A percentile compares a stretch with the other conserved stretches of the same genome.
phyloP scores from a whole-genome alignment of 35 echinoderm and acorn worm genomes.

The Heliocidaris tuberculata region DNA sequence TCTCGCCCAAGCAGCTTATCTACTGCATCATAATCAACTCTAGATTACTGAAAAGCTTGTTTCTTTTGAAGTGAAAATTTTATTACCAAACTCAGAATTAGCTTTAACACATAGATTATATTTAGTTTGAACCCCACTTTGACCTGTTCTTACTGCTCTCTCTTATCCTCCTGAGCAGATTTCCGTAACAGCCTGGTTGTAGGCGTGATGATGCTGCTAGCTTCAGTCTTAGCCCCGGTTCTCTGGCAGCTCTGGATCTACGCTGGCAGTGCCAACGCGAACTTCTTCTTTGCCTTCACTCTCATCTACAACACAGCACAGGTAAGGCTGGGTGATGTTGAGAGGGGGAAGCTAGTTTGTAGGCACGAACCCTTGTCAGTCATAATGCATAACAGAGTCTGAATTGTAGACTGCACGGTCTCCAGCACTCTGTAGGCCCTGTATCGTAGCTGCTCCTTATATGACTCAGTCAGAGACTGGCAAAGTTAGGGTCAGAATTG shows the following conservation, averaged over 20 bases:
- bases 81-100: too few species aligned
- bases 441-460: background rate
- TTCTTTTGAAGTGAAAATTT: too few species aligned
- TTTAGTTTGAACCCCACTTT: too few species aligned
- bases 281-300: slow-evolving; percentile 98
- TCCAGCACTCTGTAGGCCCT: background rate
- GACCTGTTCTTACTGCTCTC: background rate
- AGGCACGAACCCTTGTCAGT: too few species aligned
- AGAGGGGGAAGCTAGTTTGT: background rate
- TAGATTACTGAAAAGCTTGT: too few species aligned
- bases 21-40: too few species aligned
- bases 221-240: slow-evolving; percentile 82
- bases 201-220: slow-evolving; percentile 83
- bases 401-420: background rate
- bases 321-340: slow-evolving; percentile 34
- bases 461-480: too few species aligned
- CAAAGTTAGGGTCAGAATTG: too few species aligned
- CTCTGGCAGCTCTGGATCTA: slow-evolving; percentile 98
- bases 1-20: too few species aligned
- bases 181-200: slow-evolving; percentile 86
- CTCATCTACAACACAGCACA: slow-evolving; percentile 95
- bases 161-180: slow-evolving; percentile 65
- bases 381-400: background rate
- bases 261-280: slow-evolving; percentile 97
- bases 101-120: too few species aligned